These are phyloP conservation scores for Zalophus californianus DNA, from an alignment of 2,797 vertebrate species.

Conservation along the genomic window DNA sequence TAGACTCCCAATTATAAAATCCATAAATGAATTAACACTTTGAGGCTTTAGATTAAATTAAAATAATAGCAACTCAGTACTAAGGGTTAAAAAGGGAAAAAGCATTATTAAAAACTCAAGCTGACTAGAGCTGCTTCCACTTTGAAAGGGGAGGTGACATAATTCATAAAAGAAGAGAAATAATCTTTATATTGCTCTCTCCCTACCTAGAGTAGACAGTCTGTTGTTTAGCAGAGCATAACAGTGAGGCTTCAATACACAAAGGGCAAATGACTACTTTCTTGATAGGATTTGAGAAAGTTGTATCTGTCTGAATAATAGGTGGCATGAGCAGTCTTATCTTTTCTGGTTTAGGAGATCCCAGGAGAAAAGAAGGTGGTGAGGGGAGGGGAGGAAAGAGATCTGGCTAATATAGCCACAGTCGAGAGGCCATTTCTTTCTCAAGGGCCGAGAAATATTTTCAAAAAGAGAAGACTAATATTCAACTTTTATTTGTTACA, in stretches of 20 bases:
- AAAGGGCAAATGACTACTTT: background rate
- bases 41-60: constrained; percentile 28
- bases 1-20: background rate
- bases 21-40: constrained; percentile 52
- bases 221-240: background rate
- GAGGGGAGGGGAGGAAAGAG: background rate
- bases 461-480: background rate
- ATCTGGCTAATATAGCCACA: background rate
- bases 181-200: background rate
- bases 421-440: background rate
- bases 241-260: background rate
- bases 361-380: background rate
- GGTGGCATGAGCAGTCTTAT: background rate
- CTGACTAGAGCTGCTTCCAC: background rate
- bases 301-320: background rate
- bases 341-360: background rate
- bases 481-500: background rate
- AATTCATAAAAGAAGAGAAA: background rate
- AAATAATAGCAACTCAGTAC: background rate
- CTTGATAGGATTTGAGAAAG: background rate
- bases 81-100: background rate
- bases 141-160: background rate
- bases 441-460: background rate
- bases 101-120: background rate
- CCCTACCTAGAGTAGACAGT: rapidly evolving